Evolutionary conservation across 2,113 vertebrate species (phyloP), one percentile per base, ranked within the genome.

Genomic region (Sinocyclocheilus anshuiensis): DNA sequence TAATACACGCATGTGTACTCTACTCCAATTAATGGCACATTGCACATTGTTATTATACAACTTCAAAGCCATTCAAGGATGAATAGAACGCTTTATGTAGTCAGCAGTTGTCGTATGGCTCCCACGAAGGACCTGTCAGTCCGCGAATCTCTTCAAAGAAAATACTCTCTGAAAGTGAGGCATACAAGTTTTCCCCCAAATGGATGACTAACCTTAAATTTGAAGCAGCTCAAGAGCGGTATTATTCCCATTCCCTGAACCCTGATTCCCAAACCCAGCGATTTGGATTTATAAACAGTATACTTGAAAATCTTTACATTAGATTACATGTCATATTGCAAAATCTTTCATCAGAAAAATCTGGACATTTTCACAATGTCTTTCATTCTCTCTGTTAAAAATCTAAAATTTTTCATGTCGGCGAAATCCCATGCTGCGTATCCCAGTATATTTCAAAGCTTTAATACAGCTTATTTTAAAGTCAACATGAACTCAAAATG

Each of bases 1-100:
- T 84, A 69, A 75, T 84, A 84, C 82, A 84, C 82, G 65, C 69
- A 84, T 84, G 69, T 84, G 82, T 84, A 84, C 69, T 84, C 81
- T 71, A 83, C 45, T 83, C 69, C 82, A 84, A 61, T 74, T 83
- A 84, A 84, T 84, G 82, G 82, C 82, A 84, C 82, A 83, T 83
- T 83, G 81, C 81, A 83, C 81, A 83, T 83, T 55, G 69, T 84
- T 84, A 84, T 57, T 84, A 74, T 57, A 84, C 82, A 84, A 74
- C 65, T 80, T 84, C 82, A 55, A 84, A 75, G 69, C 82, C 69
- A 84, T 84, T 84, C 82, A 74, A 55, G 69, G 50, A 84, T 57
- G 48, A 74, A 55, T 59, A 74, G 45, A 72, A 53, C 20, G 33
- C 69, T 84, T 84, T 29, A 82, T 71, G 81, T 53, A 82, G 81